phyloP scores from a whole-genome alignment of 2,113 vertebrate genomes.

The Platycercus adscitus region DNA sequence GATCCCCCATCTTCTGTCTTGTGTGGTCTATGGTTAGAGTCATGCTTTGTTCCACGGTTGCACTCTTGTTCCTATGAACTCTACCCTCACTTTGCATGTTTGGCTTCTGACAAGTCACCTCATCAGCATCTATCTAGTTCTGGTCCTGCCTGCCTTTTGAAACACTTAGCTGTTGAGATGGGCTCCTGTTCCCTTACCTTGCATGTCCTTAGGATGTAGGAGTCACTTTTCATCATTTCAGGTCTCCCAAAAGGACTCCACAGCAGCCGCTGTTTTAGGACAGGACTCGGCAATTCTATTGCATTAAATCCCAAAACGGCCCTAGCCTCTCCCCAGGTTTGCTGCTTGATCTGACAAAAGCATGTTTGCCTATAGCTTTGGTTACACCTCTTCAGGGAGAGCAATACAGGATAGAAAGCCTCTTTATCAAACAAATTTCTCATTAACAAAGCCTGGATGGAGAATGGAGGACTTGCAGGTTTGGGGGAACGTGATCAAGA shows the following conservation, averaged over 20 bases:
- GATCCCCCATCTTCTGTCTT: neutral
- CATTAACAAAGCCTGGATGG: neutral
- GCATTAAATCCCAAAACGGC: neutral
- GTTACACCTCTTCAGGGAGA: neutral
- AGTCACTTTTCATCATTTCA: neutral
- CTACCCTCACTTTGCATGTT: neutral
- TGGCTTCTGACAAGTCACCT: neutral
- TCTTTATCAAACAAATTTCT: neutral
- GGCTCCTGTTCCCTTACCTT: neutral
- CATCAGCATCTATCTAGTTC: neutral
- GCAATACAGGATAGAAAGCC: neutral
- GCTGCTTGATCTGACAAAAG: neutral
- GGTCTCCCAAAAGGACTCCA: neutral
- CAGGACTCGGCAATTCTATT: neutral
- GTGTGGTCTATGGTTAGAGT: neutral
- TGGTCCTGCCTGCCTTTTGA: neutral
- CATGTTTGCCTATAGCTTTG: neutral
- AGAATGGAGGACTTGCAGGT: neutral
- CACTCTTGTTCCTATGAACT: neutral
- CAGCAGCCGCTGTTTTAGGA: neutral
- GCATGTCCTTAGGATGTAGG: fast-evolving
- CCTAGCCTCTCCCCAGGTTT: neutral
- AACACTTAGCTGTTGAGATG: neutral
- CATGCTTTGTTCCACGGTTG: neutral
- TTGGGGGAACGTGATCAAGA: neutral